Conservation (phyloP, 1,140 invertebrate species). For the Hermatobates lingyangjiaoensis region DNA sequence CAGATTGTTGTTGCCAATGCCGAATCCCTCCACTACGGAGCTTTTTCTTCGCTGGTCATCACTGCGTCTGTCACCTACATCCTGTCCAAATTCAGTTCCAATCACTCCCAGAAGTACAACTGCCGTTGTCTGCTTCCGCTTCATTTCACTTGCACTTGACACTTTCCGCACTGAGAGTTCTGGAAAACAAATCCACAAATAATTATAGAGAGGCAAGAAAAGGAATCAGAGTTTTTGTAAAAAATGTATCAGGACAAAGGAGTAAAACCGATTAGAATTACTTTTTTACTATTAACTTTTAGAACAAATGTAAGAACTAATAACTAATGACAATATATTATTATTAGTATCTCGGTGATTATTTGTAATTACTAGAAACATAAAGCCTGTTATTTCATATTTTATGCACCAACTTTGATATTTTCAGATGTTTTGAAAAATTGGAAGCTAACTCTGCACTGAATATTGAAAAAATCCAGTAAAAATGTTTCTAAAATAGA, state of each 20-base stretch:
- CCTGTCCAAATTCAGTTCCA: constrained; percentile 93
- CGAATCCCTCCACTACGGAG: constrained; percentile 73
- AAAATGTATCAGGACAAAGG: too few species aligned
- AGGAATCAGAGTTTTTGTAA: neutral
- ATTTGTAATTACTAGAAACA: too few species aligned
- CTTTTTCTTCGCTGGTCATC: constrained; percentile 42
- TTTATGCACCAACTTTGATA: too few species aligned
- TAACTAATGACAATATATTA: too few species aligned
- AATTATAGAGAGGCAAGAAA: too few species aligned
- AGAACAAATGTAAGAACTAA: neutral
- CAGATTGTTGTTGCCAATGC: constrained; percentile 77
- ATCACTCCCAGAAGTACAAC: constrained; percentile 93
- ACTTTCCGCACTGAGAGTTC: constrained; percentile 46
- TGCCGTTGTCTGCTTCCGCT: constrained; percentile 89
- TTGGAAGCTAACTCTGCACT: too few species aligned
- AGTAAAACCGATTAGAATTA: neutral
- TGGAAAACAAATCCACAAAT: constrained; percentile 18
- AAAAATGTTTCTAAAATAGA: too few species aligned
- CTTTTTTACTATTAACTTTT: neutral
- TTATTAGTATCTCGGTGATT: too few species aligned
- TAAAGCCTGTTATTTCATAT: too few species aligned
- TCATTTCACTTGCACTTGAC: constrained; percentile 66
- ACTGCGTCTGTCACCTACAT: constrained; percentile 29
- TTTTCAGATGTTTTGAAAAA: too few species aligned
- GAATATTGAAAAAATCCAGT: too few species aligned